phyloP scores from a whole-genome alignment of 2,113 vertebrate species.

The Sterna hirundo region DNA sequence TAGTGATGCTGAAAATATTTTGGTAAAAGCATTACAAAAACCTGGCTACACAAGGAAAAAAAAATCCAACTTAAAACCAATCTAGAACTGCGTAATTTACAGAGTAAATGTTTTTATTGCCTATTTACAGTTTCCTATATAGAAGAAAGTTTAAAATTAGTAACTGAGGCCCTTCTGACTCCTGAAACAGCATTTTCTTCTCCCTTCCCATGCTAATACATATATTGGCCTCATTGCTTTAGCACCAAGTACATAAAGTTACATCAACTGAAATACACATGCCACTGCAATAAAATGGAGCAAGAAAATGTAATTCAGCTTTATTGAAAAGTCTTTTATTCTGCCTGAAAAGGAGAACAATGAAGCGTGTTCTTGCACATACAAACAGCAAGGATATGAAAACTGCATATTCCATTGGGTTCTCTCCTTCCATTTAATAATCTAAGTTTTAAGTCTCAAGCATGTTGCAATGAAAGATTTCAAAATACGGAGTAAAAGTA shows the following conservation, averaged over 20 bases:
- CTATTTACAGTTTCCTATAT: background rate
- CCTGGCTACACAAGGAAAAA: background rate
- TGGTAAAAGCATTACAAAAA: background rate
- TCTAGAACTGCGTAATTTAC: background rate
- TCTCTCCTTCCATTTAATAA: background rate
- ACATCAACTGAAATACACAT: background rate
- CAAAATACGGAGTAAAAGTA: background rate
- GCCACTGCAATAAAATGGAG: background rate
- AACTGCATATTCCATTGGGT: background rate
- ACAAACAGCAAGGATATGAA: background rate
- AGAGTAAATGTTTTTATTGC: background rate
- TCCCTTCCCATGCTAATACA: background rate
- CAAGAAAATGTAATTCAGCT: background rate
- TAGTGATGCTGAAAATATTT: background rate
- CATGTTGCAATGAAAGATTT: background rate
- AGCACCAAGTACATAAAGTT: background rate
- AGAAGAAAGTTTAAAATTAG: background rate
- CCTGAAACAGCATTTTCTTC: conserved; percentile 23
- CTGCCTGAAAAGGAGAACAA: background rate
- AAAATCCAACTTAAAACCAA: background rate
- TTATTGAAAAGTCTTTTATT: background rate
- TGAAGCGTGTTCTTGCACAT: background rate
- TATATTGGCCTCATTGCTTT: background rate
- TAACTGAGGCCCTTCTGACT: background rate
- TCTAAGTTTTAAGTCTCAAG: background rate